These are phyloP conservation scores for Zaprionus ghesquierei DNA, from an alignment of 1,140 invertebrate genomes.

Conservation along the genomic window DNA sequence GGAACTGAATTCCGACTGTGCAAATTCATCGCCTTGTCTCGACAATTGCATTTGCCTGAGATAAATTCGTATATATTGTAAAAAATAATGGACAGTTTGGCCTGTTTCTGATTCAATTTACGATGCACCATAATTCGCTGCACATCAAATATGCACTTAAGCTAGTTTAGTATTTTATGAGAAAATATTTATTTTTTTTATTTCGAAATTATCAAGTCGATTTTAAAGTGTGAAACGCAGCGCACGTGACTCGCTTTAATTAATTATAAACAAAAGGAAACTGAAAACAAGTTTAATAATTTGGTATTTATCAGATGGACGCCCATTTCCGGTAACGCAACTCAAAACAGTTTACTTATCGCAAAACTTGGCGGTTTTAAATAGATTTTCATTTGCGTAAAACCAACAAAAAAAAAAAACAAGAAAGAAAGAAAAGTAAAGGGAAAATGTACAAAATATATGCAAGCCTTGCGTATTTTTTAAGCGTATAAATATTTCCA, in stretches of 20 bases:
- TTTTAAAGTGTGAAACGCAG: neutral
- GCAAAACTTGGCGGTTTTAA: neutral
- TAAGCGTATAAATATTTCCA: neutral
- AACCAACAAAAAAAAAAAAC: neutral
- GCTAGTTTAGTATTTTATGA: neutral
- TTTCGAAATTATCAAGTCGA: neutral
- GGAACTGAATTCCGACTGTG: conserved; percentile 1
- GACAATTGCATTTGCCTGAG: neutral
- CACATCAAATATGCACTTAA: neutral
- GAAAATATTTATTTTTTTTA: neutral
- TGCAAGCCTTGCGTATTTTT: neutral
- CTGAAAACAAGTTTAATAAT: conserved; percentile 1
- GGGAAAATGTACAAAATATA: neutral
- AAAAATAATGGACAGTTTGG: neutral
- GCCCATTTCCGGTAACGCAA: conserved; percentile 1
- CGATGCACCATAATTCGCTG: neutral
- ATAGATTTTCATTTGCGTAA: conserved; percentile 2
- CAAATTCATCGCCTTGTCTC: conserved; percentile 5
- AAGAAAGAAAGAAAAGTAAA: neutral
- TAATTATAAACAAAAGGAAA: conserved; percentile 1
- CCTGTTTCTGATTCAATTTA: neutral
- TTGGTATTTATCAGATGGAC: neutral
- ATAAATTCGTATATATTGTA: neutral
- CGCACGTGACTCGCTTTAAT: neutral
- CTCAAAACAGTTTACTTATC: neutral